Evolutionary conservation across 2,113 vertebrate genomes (phyloP), one percentile per base, ranked within the genome.

Genomic region (Syngnathus typhle): DNA sequence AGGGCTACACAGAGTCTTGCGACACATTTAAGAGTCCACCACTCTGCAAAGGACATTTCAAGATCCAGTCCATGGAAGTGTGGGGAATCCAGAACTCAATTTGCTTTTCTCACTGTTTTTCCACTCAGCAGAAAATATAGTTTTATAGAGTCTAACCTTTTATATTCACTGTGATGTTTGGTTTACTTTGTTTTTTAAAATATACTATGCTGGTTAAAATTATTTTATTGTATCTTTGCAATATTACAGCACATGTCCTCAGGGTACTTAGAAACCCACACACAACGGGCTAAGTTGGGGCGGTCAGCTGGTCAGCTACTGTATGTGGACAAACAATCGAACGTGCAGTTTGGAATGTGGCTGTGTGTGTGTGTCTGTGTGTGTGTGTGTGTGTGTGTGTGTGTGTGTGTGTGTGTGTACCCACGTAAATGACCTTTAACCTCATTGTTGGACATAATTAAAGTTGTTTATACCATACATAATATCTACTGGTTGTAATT

Each of bases 11-110:
- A 0, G 90, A 91, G 72, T 70, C 6, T 52, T 94, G 94, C 15
- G 90, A 93, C 78, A 94, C 93, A 3, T 95, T 94, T 6, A 90
- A 93, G 75, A 95, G 92, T 77, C 84, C 77, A n/a, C 90, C 91
- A 0, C 92, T 94, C 59, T 94, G 92, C 84, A 91, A 84, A 70
- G 85, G 91, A 72, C 75, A 85, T 73, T 95, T 95, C 84, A 91
- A 89, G 81, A 91, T 95, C 79, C 93, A 93, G 73, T 84, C 86
- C 6, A 46, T 95, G 72, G 94, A 95, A 69, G 92, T 88, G 15
- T 95, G 94, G 92, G 91, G 93, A 60, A 91, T 94, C 38, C 92
- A 92, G 39, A 90, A 88, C 77, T 84, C 78, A 1, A 63, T 84
- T 64, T 83, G 74, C 27, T 39, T 82, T 41, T 75, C 70, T 74